These are phyloP conservation scores for Excalfactoria chinensis DNA, from an alignment of 2,113 vertebrate genomes.

Conservation along the genomic window DNA sequence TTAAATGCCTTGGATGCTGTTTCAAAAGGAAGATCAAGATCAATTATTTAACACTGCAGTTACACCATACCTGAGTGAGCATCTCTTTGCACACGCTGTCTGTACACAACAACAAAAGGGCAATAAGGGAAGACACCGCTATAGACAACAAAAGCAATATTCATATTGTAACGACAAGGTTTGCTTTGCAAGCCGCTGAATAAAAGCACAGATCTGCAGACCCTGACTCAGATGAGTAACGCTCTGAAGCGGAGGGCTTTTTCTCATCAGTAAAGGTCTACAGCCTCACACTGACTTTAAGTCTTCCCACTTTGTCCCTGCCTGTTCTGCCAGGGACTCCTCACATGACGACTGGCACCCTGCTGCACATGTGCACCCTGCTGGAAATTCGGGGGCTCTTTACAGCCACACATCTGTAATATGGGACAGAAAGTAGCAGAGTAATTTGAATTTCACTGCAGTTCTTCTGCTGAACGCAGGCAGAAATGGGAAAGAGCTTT, in stretches of 20 bases:
- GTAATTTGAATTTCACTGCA: neutral
- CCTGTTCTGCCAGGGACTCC: neutral
- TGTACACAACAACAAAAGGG: slow-evolving; percentile 57
- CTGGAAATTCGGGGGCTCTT: neutral
- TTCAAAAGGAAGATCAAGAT: slow-evolving; percentile 69
- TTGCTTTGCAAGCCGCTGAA: neutral
- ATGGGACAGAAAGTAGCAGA: neutral
- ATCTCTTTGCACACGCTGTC: slow-evolving; percentile 63
- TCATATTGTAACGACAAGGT: neutral
- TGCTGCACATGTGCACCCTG: neutral
- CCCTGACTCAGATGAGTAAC: neutral
- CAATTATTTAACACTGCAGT: slow-evolving; percentile 67
- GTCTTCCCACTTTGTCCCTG: neutral
- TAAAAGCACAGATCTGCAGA: neutral
- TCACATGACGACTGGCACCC: neutral
- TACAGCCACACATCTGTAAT: neutral
- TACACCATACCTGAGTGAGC: slow-evolving; percentile 55
- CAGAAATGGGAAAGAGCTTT: neutral
- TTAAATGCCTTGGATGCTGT: slow-evolving; percentile 67
- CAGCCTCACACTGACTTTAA: rapidly evolving
- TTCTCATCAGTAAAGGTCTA: neutral
- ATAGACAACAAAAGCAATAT: neutral
- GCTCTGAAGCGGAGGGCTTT: neutral
- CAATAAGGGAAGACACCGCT: neutral
- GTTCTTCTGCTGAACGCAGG: neutral